phyloP scores from a whole-genome alignment of 1,140 invertebrate species.

The Elymnias hypermnestra region DNA sequence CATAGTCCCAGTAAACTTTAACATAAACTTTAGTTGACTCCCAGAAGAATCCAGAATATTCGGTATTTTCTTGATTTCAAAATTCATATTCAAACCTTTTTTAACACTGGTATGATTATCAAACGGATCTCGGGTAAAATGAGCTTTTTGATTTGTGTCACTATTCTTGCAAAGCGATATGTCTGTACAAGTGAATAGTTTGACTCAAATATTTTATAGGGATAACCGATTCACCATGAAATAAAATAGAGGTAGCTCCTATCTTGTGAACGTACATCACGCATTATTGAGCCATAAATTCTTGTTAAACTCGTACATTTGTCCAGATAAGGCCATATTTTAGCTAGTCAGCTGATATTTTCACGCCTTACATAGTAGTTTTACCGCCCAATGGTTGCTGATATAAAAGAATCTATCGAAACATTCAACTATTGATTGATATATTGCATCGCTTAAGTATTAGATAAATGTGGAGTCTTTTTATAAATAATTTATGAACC shows the following conservation, averaged over 20 bases:
- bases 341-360: not conserved
- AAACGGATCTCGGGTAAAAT: no score
- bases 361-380: not conserved
- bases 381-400: not conserved
- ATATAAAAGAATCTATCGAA: not conserved
- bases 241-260: not conserved
- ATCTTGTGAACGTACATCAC: not conserved
- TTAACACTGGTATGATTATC: no score
- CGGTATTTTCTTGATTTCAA: no score
- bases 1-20: no score
- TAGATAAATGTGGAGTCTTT: not conserved
- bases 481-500: slow-evolving; percentile 1
- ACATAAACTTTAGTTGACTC: no score
- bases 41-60: no score
- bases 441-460: slow-evolving; percentile 2
- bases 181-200: no score
- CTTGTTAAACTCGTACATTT: slow-evolving; percentile 2
- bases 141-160: no score
- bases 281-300: slow-evolving; percentile 3
- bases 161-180: no score
- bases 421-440: slow-evolving; percentile 2
- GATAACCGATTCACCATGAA: not conserved
- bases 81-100: no score
- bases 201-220: no score
- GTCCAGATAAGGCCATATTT: slow-evolving; percentile 2